Percentiles rank a stretch among this genome's conserved stretches.
phyloP scores from a whole-genome alignment of 2,797 vertebrate genomes.

The Delichon dasypus region DNA sequence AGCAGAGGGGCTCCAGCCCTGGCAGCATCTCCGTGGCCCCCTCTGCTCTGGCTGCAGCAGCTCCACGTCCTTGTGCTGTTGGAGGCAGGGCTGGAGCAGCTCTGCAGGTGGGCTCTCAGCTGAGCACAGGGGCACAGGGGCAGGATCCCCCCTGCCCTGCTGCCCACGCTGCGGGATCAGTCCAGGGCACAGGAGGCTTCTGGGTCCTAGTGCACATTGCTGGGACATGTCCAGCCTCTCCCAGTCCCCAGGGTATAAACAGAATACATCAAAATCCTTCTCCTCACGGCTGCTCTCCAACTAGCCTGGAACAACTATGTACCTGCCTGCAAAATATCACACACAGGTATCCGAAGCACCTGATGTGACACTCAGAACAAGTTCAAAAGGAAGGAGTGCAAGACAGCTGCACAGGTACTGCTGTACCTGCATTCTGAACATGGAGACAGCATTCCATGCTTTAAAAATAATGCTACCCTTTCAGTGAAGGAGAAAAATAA shows the following conservation, averaged over 20 bases:
- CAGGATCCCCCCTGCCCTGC: background rate
- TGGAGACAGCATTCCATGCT: background rate
- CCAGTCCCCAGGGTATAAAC: background rate
- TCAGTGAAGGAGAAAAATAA: background rate
- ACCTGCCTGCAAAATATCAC: background rate
- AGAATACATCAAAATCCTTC: background rate
- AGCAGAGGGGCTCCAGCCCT: background rate
- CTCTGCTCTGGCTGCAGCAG: background rate
- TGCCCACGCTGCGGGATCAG: background rate
- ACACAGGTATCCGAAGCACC: background rate
- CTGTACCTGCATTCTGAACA: background rate
- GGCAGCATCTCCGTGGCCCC: background rate
- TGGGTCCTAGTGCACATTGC: too few species aligned
- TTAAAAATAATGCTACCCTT: background rate
- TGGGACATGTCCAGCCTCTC: background rate
- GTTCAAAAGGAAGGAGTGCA: background rate
- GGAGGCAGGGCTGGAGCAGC: background rate
- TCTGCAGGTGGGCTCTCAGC: background rate
- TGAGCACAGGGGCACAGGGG: background rate
- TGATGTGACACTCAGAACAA: fast-evolving
- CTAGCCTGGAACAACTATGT: background rate
- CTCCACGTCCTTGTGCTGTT: background rate
- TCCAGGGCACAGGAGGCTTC: fast-evolving
- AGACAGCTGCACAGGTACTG: background rate
- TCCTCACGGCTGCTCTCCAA: background rate